Evolutionary conservation across 2,888 invertebrate species (phyloP).

Genomic region (Lycaena phlaeas): DNA sequence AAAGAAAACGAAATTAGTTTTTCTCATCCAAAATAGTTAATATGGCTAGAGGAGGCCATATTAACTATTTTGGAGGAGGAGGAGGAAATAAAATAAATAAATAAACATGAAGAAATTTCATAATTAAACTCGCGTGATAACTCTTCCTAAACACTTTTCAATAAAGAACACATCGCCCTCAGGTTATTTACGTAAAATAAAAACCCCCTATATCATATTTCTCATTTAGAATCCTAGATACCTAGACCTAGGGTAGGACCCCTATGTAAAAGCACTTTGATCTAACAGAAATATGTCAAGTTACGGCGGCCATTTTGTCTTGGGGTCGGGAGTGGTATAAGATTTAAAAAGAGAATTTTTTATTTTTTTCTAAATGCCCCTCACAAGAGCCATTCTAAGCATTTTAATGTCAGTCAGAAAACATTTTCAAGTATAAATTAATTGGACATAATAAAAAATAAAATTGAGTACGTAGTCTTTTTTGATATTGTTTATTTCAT

Average conservation of each 20-base stretch:
- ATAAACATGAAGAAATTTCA: too few relatives aligned
- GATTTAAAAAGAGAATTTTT: conserved; percentile 2
- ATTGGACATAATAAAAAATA: too few relatives aligned
- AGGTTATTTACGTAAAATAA: conserved; percentile 8
- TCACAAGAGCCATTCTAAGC: neutral
- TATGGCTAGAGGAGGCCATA: too few relatives aligned
- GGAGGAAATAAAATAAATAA: too few relatives aligned
- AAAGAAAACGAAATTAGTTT: too few relatives aligned
- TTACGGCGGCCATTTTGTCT: conserved; percentile 27
- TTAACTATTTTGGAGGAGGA: too few relatives aligned
- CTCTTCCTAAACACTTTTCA: too few relatives aligned
- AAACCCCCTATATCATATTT: conserved; percentile 10
- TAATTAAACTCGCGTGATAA: too few relatives aligned
- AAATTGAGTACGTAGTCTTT: too few relatives aligned
- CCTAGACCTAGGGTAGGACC: conserved; percentile 27
- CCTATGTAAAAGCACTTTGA: conserved; percentile 36
- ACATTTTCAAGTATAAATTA: neutral
- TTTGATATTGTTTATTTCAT: too few relatives aligned
- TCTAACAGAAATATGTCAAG: conserved; percentile 47
- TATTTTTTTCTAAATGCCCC: neutral
- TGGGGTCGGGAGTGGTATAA: conserved; percentile 15
- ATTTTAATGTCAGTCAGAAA: neutral
- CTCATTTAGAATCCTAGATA: conserved; percentile 11
- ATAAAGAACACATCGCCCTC: too few relatives aligned
- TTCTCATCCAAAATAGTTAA: too few relatives aligned